Conservation (phyloP, 2,797 vertebrate genomes). For the Hybognathus amarus region DNA sequence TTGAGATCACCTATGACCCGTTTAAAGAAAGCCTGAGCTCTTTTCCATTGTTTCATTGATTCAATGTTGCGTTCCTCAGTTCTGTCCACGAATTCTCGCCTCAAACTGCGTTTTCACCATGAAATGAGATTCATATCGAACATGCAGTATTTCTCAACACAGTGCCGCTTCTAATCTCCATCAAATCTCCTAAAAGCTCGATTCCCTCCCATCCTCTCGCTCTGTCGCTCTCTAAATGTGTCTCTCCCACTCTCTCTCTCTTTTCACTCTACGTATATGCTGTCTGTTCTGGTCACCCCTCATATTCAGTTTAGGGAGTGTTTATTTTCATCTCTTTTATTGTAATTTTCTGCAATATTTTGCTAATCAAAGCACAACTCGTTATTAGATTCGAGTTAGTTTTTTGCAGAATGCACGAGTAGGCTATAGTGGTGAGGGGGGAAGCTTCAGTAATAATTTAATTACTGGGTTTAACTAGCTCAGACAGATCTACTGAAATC, state of each 20-base stretch:
- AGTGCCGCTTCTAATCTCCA: constrained; percentile 54
- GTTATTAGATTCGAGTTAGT: neutral
- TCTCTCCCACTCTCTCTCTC: neutral
- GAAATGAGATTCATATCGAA: constrained; percentile 29
- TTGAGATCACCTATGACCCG: constrained; percentile 1
- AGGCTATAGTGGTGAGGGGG: neutral
- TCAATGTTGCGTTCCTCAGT: neutral
- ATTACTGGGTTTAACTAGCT: neutral
- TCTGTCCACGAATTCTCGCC: neutral
- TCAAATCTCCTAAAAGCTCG: constrained; percentile 57
- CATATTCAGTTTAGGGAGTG: constrained; percentile 8
- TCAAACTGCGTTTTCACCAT: constrained; percentile 8
- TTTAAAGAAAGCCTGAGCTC: neutral
- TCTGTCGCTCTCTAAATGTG: constrained; percentile 37
- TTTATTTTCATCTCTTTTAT: constrained; percentile 2
- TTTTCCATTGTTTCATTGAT: constrained; percentile 12
- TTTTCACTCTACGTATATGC: neutral
- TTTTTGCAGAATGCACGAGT: neutral
- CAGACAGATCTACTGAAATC: neutral
- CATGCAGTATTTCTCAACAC: constrained; percentile 34
- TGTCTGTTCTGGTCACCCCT: constrained; percentile 4
- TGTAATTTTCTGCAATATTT: neutral
- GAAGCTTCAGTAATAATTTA: neutral
- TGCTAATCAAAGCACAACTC: neutral
- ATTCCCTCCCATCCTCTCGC: constrained; percentile 27